Conservation (phyloP, 1,140 invertebrate species). For the Papilio machaon region DNA sequence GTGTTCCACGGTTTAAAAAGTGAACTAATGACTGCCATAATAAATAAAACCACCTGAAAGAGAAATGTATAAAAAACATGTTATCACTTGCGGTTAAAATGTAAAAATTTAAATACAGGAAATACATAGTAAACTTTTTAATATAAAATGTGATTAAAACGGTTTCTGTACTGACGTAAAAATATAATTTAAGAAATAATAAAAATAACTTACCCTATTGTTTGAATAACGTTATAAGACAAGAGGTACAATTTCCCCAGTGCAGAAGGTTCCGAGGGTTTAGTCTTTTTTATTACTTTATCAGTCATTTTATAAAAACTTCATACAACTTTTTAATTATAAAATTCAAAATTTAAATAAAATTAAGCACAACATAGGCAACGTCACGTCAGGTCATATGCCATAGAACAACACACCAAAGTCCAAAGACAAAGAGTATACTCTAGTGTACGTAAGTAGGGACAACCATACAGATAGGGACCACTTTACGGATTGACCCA, state of each 20-base stretch:
- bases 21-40: constrained; percentile 84
- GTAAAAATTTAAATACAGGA: background rate
- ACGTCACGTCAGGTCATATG: background rate
- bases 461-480: no score
- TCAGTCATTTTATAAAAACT: constrained; percentile 45
- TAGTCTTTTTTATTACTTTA: constrained; percentile 54
- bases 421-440: no score
- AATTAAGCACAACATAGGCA: background rate
- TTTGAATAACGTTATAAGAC: constrained; percentile 82
- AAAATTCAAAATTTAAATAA: constrained; percentile 2
- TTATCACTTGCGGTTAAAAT: constrained; percentile 27
- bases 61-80: constrained; percentile 71
- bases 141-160: constrained; percentile 5
- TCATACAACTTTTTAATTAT: constrained; percentile 1
- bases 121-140: background rate
- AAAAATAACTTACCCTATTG: constrained; percentile 73
- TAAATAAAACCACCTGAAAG: constrained; percentile 89
- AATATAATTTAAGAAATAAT: constrained; percentile 18
- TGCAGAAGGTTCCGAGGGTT: constrained; percentile 57
- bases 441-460: no score
- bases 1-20: constrained; percentile 78
- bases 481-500: no score
- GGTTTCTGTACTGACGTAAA: constrained; percentile 40
- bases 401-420: background rate
- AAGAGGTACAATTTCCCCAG: constrained; percentile 82